A percentile compares a stretch with the other conserved stretches of the same genome.
Evolutionary conservation across 1,140 invertebrate species (phyloP).

Genomic region (Drosophila busckii): DNA sequence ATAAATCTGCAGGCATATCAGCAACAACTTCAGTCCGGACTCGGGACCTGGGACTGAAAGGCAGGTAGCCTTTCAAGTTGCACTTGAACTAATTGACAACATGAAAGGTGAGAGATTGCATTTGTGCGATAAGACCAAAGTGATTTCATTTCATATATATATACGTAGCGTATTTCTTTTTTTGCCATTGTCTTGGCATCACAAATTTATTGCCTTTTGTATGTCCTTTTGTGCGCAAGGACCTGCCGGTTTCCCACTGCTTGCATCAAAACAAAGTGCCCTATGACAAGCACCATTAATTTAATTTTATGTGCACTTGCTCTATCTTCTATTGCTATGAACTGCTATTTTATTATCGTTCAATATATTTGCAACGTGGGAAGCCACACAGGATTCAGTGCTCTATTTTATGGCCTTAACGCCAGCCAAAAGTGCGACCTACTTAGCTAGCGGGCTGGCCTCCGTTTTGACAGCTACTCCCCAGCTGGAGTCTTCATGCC

Average conservation of each 20-base stretch:
- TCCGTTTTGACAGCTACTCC: not conserved
- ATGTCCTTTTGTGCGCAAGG: slow-evolving; percentile 40
- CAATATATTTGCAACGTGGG: slow-evolving; percentile 62
- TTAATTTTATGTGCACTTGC: slow-evolving; percentile 74
- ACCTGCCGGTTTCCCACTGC: slow-evolving; percentile 63
- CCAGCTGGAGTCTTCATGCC: too few species aligned
- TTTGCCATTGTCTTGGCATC: slow-evolving; percentile 20
- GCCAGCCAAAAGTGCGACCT: slow-evolving; percentile 32
- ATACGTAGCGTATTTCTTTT: slow-evolving; percentile 7
- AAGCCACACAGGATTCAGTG: slow-evolving; percentile 49
- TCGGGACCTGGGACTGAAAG: slow-evolving; percentile 14
- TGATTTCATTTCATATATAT: slow-evolving; percentile 24
- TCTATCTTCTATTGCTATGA: not conserved
- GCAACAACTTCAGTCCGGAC: slow-evolving; percentile 3
- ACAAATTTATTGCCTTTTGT: slow-evolving; percentile 54
- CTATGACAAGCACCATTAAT: slow-evolving; percentile 70
- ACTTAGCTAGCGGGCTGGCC: slow-evolving; percentile 3
- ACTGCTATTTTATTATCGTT: slow-evolving; percentile 56
- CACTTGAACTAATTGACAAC: slow-evolving; percentile 74
- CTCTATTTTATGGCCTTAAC: slow-evolving; percentile 16
- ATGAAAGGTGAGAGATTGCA: slow-evolving; percentile 74
- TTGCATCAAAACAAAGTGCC: slow-evolving; percentile 71
- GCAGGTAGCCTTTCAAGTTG: slow-evolving; percentile 21
- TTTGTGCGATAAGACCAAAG: slow-evolving; percentile 60
- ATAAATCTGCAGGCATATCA: slow-evolving; percentile 22